These are phyloP conservation scores for Ptilorrhoa leucosticta DNA, from an alignment of 2,113 vertebrate genomes.

Conservation along the genomic window DNA sequence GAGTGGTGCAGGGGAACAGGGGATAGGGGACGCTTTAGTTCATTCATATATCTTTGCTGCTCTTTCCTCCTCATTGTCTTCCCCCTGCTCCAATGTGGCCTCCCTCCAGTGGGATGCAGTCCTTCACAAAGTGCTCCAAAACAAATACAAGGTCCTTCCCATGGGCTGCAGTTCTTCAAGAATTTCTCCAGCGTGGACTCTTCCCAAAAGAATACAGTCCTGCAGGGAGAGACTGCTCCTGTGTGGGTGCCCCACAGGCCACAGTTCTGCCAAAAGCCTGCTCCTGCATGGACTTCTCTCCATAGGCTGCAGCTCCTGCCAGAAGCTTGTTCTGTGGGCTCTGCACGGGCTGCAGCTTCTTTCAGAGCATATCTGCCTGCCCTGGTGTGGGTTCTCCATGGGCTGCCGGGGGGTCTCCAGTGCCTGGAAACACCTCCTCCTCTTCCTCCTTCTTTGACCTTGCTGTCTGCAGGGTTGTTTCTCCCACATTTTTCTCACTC, in stretches of 20 bases:
- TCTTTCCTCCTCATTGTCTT: background rate
- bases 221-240: background rate
- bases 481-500: background rate
- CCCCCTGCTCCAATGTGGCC: accelerated
- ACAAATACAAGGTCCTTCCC: background rate
- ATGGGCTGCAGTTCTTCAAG: background rate
- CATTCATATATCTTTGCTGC: background rate
- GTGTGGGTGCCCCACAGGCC: background rate
- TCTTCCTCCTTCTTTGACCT: background rate
- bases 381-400: background rate
- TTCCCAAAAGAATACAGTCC: background rate
- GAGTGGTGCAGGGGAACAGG: background rate
- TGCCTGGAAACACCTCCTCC: background rate
- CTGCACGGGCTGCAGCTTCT: background rate
- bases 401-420: background rate
- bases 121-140: background rate
- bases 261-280: background rate
- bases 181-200: background rate
- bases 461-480: background rate
- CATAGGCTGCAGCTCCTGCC: background rate
- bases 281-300: background rate
- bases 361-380: background rate
- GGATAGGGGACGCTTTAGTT: background rate
- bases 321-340: background rate
- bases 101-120: background rate